Evolutionary conservation across 2,888 invertebrate species (phyloP), one percentile per base, ranked within the genome.

Genomic region (Apamea sordens): DNA sequence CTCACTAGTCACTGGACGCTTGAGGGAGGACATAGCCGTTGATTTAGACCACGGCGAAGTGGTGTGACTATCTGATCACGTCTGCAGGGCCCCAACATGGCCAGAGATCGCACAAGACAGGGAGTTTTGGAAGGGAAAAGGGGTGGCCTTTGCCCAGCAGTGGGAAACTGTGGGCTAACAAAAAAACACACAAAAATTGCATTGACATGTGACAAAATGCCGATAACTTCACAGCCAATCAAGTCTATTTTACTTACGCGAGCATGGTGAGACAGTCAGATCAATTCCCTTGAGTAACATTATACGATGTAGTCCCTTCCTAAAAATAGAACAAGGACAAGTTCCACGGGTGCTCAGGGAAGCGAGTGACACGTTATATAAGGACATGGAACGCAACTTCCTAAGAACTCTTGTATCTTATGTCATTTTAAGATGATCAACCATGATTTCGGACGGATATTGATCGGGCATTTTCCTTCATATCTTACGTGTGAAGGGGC

Each of bases 241-340:
- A 61, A 81, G 36, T 71, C 0, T 24, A 15, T 67, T 21, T 36
- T 53, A 64, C 44, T 67, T 36, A 56, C 13, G 21, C 50, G 41
- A 67, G 36, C 41, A 18, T 15, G 11, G 15, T 36, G 36, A 28
- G n/a, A 18, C 59, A 53, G 83, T 61, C n/a, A 41, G 50, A 24
- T 77, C 50, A 78, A 71, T 84, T 84, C 65, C 79, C 84, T 71
- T 5, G 79, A 68, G 84, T 15, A 28, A 61, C 79, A 67, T 71
- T 71, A n/a, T 61, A 47, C 65, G 36, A 32, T 41, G 47, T 59
- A 36, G 28, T 59, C 24, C 44, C 36, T 44, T 24, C 15, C 81
- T 79, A 84, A 21, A 81, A 71, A 81, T 84, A 81, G 84, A 79
- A 78, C 84, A 71, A 81, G 79, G 67, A 21, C 79, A 28, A 24